Conservation (phyloP, 2,113 vertebrate species). For the Hippocampus mohnikei region DNA sequence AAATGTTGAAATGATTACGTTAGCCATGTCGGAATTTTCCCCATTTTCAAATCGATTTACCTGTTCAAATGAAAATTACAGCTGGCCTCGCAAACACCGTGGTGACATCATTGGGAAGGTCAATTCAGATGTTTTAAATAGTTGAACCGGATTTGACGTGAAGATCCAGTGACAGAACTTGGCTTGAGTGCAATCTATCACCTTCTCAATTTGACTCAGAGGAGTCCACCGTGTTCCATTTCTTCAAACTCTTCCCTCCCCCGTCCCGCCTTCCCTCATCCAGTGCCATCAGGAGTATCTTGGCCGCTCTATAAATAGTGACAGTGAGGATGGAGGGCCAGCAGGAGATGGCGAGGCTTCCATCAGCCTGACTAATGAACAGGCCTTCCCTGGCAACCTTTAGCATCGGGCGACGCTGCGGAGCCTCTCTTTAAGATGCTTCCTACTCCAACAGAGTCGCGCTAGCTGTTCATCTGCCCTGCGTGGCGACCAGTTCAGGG, state of each 20-base stretch:
- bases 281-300: constrained; percentile 65
- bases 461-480: constrained; percentile 22
- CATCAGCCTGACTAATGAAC: constrained; percentile 69
- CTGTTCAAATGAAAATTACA: no score
- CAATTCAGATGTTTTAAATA: background rate
- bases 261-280: constrained; percentile 43
- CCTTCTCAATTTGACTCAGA: constrained; percentile 49
- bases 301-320: constrained; percentile 72
- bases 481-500: background rate
- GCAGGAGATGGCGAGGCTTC: constrained; percentile 64
- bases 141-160: background rate
- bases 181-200: constrained; percentile 31
- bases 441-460: constrained; percentile 34
- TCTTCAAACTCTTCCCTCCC: constrained; percentile 46
- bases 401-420: constrained; percentile 52
- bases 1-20: no score
- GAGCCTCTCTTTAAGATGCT: constrained; percentile 47
- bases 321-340: constrained; percentile 59
- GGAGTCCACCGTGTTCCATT: constrained; percentile 55
- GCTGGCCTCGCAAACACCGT: no score
- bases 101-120: background rate
- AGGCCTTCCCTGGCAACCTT: constrained; percentile 60
- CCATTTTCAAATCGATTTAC: no score
- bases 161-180: background rate
- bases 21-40: no score